Conservation (phyloP, 1,140 invertebrate genomes). For the Philopotamus ludificatus region DNA sequence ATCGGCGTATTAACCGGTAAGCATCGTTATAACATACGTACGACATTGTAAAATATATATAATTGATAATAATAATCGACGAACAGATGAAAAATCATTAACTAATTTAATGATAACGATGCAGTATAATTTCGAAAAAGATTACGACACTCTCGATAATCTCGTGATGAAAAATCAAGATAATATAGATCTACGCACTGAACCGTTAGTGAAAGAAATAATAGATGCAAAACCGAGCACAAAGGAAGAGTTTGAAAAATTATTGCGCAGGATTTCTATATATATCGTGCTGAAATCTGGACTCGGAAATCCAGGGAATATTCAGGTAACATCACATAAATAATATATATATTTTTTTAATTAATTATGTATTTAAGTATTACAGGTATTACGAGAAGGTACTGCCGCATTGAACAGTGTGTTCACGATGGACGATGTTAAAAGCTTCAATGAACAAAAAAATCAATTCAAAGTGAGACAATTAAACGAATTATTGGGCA, state of each 20-base stretch:
- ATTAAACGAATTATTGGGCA: constrained; percentile 58
- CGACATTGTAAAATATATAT: too few species aligned
- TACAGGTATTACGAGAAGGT: constrained; percentile 58
- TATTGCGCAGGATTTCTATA: constrained; percentile 65
- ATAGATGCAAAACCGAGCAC: constrained; percentile 50
- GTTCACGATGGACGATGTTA: constrained; percentile 67
- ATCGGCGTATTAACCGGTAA: constrained; percentile 50
- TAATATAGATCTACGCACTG: constrained; percentile 53
- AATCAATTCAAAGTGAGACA: constrained; percentile 56
- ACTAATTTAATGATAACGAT: constrained; percentile 60
- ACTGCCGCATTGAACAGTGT: constrained; percentile 70
- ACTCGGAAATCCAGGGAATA: constrained; percentile 62
- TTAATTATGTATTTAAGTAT: too few species aligned
- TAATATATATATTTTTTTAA: neutral
- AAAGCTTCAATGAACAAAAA: constrained; percentile 61
- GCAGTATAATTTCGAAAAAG: constrained; percentile 69
- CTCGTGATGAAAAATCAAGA: constrained; percentile 56
- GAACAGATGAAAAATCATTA: constrained; percentile 45
- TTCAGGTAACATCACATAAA: constrained; percentile 48
- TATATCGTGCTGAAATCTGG: constrained; percentile 62
- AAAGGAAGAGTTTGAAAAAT: constrained; percentile 54
- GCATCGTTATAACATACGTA: constrained; percentile 29
- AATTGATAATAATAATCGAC: too few species aligned
- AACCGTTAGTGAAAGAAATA: constrained; percentile 59
- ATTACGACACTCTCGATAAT: constrained; percentile 61